These are phyloP conservation scores for Tympanoctomys barrerae DNA, from an alignment of 2,797 vertebrate species.

Conservation along the genomic window DNA sequence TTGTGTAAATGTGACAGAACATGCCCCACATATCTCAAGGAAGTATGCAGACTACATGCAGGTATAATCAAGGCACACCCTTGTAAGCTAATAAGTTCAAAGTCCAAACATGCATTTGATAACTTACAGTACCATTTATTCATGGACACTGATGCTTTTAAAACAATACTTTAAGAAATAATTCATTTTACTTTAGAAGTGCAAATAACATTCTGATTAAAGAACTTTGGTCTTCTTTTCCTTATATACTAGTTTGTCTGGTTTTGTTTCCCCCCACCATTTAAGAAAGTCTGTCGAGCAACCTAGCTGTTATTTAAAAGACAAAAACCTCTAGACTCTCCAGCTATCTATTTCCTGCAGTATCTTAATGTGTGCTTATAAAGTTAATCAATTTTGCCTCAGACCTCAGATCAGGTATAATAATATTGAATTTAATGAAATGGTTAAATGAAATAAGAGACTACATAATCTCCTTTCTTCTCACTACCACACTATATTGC, in stretches of 20 bases:
- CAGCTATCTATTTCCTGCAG: slow-evolving; percentile 7
- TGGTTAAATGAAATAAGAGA: slow-evolving; percentile 40
- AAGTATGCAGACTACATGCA: slow-evolving; percentile 16
- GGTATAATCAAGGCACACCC: not conserved
- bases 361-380: slow-evolving; percentile 20
- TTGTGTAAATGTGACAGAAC: not conserved
- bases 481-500: not conserved
- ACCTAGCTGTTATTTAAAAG: slow-evolving; percentile 45
- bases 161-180: slow-evolving; percentile 2
- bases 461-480: not conserved
- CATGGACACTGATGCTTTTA: slow-evolving; percentile 18
- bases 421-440: not conserved
- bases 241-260: not conserved
- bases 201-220: slow-evolving; percentile 44
- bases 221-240: slow-evolving; percentile 53
- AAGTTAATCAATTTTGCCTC: slow-evolving; percentile 42
- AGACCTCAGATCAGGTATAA: not conserved
- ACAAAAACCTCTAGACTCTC: not conserved
- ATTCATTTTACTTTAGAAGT: slow-evolving; percentile 49
- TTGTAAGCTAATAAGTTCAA: not conserved
- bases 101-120: not conserved
- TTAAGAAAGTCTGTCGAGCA: not conserved
- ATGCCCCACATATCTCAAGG: not conserved
- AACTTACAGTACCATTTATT: slow-evolving; percentile 30
- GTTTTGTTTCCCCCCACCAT: not conserved